Percentiles rank a stretch among this genome's conserved stretches.
Conservation (phyloP, 2,888 invertebrate species). For the Camptogramma bilineatum region DNA sequence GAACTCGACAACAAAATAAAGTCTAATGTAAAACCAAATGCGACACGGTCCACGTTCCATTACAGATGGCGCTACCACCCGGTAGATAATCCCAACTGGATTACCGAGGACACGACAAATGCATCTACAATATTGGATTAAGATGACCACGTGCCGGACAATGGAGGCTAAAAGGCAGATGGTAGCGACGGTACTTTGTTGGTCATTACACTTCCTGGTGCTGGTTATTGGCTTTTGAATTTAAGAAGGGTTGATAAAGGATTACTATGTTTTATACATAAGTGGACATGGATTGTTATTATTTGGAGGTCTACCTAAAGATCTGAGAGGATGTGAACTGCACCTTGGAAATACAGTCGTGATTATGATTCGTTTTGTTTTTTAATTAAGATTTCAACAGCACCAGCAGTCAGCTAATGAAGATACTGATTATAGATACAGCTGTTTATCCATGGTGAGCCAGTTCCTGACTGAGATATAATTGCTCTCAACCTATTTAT, state of each 20-base stretch:
- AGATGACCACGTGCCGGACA: conserved; percentile 49
- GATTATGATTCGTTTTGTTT: no score
- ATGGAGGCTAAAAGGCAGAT: conserved; percentile 51
- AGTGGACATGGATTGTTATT: neutral
- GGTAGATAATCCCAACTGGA: conserved; percentile 76
- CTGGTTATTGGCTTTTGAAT: conserved; percentile 9
- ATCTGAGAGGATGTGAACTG: no score
- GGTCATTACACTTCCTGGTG: conserved; percentile 49
- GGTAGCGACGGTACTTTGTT: conserved; percentile 37
- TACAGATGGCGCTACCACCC: conserved; percentile 49
- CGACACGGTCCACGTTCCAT: neutral
- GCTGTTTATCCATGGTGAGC: neutral
- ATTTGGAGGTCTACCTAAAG: no score
- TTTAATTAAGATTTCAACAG: no score
- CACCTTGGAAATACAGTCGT: no score
- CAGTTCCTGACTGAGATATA: neutral
- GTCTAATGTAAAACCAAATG: neutral
- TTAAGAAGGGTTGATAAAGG: conserved; percentile 25
- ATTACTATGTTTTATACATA: neutral
- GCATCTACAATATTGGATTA: conserved; percentile 75
- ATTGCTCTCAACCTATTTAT: neutral
- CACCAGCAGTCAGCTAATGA: no score
- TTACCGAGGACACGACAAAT: conserved; percentile 71
- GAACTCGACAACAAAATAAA: neutral
- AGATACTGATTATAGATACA: no score